phyloP scores from a whole-genome alignment of 2,797 vertebrate genomes.

The Trematomus bernacchii region DNA sequence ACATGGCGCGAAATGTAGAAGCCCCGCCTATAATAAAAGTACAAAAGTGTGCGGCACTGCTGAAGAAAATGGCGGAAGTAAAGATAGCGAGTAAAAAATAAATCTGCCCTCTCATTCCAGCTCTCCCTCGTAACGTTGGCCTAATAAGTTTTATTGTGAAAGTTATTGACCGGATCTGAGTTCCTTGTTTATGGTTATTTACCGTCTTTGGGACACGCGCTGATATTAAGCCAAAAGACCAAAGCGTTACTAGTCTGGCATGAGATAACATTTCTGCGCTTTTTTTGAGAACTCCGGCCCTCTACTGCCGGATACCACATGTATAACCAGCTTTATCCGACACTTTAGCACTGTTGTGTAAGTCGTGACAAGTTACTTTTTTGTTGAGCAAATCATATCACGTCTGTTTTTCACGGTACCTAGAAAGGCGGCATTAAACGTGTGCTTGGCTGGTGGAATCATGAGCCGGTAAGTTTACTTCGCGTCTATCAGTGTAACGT shows the following conservation, averaged over 20 bases:
- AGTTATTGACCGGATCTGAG: rapidly evolving
- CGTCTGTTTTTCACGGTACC: not conserved
- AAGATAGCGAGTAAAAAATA: constrained; percentile 22
- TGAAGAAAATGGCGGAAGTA: not conserved
- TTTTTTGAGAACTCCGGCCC: too few relatives aligned
- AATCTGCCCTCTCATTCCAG: rapidly evolving
- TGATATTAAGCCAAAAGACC: not conserved
- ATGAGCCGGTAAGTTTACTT: constrained; percentile 68
- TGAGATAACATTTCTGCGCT: not conserved
- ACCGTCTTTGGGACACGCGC: rapidly evolving
- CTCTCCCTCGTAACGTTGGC: rapidly evolving
- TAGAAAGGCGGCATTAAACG: not conserved
- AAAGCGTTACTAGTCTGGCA: not conserved
- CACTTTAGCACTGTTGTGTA: not conserved
- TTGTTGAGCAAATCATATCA: not conserved
- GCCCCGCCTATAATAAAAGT: constrained; percentile 7
- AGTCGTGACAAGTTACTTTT: not conserved
- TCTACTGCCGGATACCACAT: not conserved
- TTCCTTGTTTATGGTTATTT: rapidly evolving
- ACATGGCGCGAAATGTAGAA: constrained; percentile 80
- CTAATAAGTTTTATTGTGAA: constrained; percentile 36
- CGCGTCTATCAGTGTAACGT: too few relatives aligned
- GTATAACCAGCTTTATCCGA: not conserved
- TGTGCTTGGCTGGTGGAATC: not conserved
- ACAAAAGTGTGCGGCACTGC: rapidly evolving